phyloP scores from a whole-genome alignment of 2,797 vertebrate species.

The Lepidocolaptes lacrymiger region DNA sequence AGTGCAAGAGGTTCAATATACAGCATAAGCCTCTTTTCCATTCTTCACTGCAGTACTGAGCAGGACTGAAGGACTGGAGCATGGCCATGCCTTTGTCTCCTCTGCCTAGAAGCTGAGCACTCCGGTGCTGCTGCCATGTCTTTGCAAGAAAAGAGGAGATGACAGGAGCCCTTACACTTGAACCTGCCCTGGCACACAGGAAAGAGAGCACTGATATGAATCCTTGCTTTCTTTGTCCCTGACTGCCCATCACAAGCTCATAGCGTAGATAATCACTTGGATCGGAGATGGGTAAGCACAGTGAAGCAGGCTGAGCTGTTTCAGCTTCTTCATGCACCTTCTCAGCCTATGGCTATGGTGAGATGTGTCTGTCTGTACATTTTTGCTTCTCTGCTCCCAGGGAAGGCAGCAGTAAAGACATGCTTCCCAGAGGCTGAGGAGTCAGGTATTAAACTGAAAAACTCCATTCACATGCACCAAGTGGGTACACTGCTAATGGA shows the following conservation, averaged over 20 bases:
- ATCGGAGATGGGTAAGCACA: background rate
- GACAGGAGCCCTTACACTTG: accelerated
- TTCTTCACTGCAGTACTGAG: background rate
- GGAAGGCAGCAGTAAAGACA: background rate
- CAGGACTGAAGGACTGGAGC: background rate
- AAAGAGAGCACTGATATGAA: accelerated
- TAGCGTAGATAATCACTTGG: accelerated
- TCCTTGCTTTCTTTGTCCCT: background rate
- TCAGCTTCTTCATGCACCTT: background rate
- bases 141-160: background rate
- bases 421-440: background rate
- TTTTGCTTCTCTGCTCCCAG: background rate
- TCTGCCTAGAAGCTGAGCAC: background rate
- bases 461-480: background rate
- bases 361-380: accelerated
- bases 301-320: background rate
- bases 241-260: background rate
- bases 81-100: background rate
- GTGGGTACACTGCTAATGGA: background rate
- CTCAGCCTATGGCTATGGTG: accelerated
- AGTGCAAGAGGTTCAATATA: background rate
- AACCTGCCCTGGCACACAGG: background rate
- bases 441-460: background rate
- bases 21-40: background rate
- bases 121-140: background rate